A percentile compares a stretch with the other conserved stretches of the same genome.
These are phyloP conservation scores for Haliclona indistincta DNA, from an alignment of 37 sponge, comb jelly and placozoan species.

Conservation along the genomic window DNA sequence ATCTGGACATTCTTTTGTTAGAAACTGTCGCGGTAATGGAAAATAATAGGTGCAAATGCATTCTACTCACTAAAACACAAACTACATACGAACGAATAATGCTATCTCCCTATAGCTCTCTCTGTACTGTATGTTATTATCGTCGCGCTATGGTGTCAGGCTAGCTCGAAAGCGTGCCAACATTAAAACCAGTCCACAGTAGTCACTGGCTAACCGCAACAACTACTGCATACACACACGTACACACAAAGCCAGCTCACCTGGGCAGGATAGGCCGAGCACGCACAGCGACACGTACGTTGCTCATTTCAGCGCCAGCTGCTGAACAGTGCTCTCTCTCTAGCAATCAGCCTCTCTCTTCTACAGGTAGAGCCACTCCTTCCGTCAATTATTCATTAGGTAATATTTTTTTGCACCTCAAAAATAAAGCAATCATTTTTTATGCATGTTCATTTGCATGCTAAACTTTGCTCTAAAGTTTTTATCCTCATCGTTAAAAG, in stretches of 20 bases:
- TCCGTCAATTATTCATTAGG: too few relatives aligned
- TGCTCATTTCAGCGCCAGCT: neutral
- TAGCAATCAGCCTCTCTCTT: too few relatives aligned
- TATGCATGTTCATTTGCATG: too few relatives aligned
- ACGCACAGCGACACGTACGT: slow-evolving; percentile 74
- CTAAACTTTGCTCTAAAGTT: slow-evolving; percentile 49
- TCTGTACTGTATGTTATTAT: too few relatives aligned
- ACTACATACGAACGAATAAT: too few relatives aligned
- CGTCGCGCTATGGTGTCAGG: too few relatives aligned
- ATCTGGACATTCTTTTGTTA: slow-evolving; percentile 11
- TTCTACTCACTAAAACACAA: too few relatives aligned
- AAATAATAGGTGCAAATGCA: neutral
- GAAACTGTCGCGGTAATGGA: neutral
- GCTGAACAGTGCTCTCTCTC: too few relatives aligned
- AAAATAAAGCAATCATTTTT: too few relatives aligned
- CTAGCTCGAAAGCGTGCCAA: slow-evolving; percentile 12
- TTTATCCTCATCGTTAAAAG: slow-evolving; percentile 46
- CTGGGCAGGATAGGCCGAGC: slow-evolving; percentile 66
- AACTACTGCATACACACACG: neutral
- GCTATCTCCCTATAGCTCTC: too few relatives aligned
- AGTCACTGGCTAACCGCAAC: neutral
- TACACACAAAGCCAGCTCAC: slow-evolving; percentile 5
- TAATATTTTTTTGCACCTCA: too few relatives aligned
- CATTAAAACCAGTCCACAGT: neutral
- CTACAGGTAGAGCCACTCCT: too few relatives aligned